A percentile compares a stretch with the other conserved stretches of the same genome.
These are phyloP conservation scores for Amblyopsis hoosieri DNA, from an alignment of 2,797 vertebrate species.

Conservation along the genomic window DNA sequence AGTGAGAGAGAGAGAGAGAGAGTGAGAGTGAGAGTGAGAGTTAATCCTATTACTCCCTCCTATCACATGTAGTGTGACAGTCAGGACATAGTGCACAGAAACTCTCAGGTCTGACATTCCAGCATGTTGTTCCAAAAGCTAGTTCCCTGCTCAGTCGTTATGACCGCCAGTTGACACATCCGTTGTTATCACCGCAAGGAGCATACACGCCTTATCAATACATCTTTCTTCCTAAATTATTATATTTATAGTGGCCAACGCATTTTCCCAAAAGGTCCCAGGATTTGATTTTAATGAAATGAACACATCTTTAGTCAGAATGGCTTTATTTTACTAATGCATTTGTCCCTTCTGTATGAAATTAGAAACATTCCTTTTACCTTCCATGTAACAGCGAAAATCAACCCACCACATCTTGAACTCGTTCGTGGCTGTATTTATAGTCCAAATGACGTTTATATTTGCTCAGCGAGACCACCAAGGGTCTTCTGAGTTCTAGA, in stretches of 20 bases:
- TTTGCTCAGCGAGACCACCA: neutral
- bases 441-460: neutral
- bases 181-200: conserved; percentile 4
- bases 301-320: neutral
- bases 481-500: neutral
- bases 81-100: conserved; percentile 52
- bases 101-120: conserved; percentile 68
- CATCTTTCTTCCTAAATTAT: neutral
- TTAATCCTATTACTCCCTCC: conserved; percentile 58
- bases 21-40: neutral
- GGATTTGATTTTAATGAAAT: neutral
- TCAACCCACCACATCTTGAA: neutral
- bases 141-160: conserved; percentile 25
- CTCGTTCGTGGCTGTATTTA: neutral
- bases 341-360: neutral
- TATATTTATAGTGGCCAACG: neutral
- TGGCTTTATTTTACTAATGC: neutral
- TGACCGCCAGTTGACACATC: conserved; percentile 29
- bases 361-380: conserved; percentile 42
- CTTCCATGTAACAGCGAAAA: neutral
- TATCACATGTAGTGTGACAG: conserved; percentile 53
- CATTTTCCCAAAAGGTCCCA: neutral
- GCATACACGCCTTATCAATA: neutral
- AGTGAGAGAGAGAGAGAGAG: neutral
- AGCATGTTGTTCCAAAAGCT: conserved; percentile 47